Evolutionary conservation across 1,140 invertebrate genomes (phyloP).

Genomic region (Grapholita molesta): DNA sequence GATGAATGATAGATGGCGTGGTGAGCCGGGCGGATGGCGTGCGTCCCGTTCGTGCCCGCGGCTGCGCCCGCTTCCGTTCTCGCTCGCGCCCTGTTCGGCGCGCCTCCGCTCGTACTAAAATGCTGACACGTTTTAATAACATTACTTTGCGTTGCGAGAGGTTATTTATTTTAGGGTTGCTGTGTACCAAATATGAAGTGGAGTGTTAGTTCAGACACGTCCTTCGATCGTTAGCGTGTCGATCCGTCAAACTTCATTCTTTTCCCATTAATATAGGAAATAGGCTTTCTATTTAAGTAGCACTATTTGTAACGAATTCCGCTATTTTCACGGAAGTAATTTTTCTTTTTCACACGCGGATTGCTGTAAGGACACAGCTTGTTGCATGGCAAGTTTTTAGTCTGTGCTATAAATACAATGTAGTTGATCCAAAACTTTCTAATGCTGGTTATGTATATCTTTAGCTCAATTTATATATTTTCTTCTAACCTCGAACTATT

Average conservation of each 20-base stretch:
- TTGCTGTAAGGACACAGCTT: not conserved
- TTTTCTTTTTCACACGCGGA: not conserved
- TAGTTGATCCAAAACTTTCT: not conserved
- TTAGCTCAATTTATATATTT: not conserved
- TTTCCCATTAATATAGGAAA: slow-evolving; percentile 46
- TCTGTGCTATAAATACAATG: not conserved
- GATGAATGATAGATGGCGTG: slow-evolving; percentile 75
- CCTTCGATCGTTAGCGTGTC: slow-evolving; percentile 60
- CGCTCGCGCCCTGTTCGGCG: slow-evolving; percentile 38
- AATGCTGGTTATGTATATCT: not conserved
- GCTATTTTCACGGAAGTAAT: not conserved
- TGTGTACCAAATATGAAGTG: slow-evolving; percentile 71
- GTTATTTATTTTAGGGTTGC: slow-evolving; percentile 71
- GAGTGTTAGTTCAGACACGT: slow-evolving; percentile 62
- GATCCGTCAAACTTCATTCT: slow-evolving; percentile 59
- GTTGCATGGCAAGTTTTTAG: not conserved
- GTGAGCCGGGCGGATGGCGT: slow-evolving; percentile 21
- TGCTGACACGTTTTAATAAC: slow-evolving; percentile 77
- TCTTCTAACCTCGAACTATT: not conserved
- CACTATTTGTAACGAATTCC: not conserved
- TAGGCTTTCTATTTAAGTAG: slow-evolving; percentile 19
- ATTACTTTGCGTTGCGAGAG: slow-evolving; percentile 71
- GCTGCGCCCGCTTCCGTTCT: slow-evolving; percentile 23
- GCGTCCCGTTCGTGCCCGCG: slow-evolving; percentile 40
- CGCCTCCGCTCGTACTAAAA: slow-evolving; percentile 49